These are phyloP conservation scores for Mesorhabditis sp. DNA, from an alignment of 2,888 invertebrate species.

Conservation along the genomic window DNA sequence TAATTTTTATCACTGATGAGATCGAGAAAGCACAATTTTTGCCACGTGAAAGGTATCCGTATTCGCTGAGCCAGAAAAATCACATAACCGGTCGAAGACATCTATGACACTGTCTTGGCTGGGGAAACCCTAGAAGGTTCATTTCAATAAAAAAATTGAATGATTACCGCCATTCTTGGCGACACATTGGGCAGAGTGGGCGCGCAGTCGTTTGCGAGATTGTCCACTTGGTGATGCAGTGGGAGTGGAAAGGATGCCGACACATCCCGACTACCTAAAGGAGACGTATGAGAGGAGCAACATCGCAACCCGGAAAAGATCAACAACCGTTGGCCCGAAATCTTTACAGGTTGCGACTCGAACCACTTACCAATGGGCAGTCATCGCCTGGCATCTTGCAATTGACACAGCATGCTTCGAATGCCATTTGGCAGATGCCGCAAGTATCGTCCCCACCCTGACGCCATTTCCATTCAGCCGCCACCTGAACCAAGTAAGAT, in stretches of 20 bases:
- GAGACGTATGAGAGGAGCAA: neutral
- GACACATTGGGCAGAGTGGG: conserved; percentile 77
- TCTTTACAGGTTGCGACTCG: neutral
- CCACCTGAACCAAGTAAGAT: conserved; percentile 22
- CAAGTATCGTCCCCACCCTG: conserved; percentile 97
- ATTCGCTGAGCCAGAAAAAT: too few relatives aligned
- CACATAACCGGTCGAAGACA: too few relatives aligned
- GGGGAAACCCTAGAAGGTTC: too few relatives aligned
- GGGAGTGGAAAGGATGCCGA: conserved; percentile 98
- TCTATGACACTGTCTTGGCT: too few relatives aligned
- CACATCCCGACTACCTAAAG: conserved; percentile 74
- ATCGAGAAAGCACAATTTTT: too few relatives aligned
- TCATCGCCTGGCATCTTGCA: conserved; percentile 54
- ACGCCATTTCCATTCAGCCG: conserved; percentile 89
- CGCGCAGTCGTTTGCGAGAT: conserved; percentile 69
- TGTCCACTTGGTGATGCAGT: conserved; percentile 98
- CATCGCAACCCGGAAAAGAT: neutral
- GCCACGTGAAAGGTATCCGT: too few relatives aligned
- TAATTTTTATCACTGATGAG: too few relatives aligned
- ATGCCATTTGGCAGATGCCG: conserved; percentile 97
- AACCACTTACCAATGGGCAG: conserved; percentile 43
- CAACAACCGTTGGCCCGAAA: neutral
- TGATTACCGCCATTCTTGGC: conserved; percentile 82
- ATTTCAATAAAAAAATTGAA: too few relatives aligned
- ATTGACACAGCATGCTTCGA: conserved; percentile 69